Base-by-base conservation (phyloP, 2,888 invertebrate genomes). In the Gryllus longicercus region DNA sequence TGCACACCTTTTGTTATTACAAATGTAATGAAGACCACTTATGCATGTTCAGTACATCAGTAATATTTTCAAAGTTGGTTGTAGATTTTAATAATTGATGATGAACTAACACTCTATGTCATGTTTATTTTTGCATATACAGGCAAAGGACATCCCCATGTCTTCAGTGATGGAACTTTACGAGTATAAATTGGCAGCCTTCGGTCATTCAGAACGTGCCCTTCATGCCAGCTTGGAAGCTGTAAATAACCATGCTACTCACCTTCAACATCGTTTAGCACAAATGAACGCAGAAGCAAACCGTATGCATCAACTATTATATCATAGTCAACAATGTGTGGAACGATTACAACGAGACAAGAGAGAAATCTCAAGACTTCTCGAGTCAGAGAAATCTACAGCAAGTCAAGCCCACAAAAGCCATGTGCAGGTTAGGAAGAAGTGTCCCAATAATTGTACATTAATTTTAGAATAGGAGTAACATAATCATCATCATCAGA, bases 151-250 rank as follows among this genome's bases (percentile, higher is more conserved):
- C 83, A 87, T 92, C 79, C 89, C 91, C 0, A 92, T 91, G 0
- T 92, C 92, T 0, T 91, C 92, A 77, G 90, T 93, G 8, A 93
- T 93, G 91, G 93, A 93, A 85, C 84, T 93, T 82, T 93, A 93
- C 81, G 92, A 93, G 25, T 93, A 92, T 85, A 4, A 84, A 77
- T 88, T 93, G 86, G 89, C 90, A 4, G 86, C 89, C 23, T 88
- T 90, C 87, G 87, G 87, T 14, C 89, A 89, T 82, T 87, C 89
- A 0, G 89, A 90, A 84, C 85, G 88, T 51, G 87, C 88, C 0
- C 88, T 89, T 76, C 87, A 81, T 77, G 86, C 86, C 5, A 89
- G 88, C 83, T 86, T 89, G 74, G 89, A 90, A 84, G 89, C 90
- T 0, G 89, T 90, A 0, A 88, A 88, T 21, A 88, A 88, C 83